A percentile compares a stretch with the other conserved stretches of the same genome.
Conservation (phyloP, 2,888 invertebrate genomes). For the Selenia dentaria region DNA sequence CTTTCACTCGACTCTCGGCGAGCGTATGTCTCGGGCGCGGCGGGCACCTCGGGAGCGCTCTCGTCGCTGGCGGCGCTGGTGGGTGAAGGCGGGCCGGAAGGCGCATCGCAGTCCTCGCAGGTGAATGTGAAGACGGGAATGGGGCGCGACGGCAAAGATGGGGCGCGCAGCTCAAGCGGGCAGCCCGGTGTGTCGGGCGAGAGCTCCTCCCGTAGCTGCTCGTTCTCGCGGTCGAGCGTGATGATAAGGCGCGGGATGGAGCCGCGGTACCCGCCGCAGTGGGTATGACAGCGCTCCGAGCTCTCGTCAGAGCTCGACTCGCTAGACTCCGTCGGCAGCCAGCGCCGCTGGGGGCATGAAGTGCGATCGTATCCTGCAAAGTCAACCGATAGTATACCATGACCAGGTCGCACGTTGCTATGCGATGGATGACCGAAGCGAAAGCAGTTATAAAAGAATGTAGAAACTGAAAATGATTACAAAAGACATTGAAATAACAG, state of each 20-base stretch:
- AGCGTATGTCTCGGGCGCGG: slow-evolving; percentile 56
- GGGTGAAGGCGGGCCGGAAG: slow-evolving; percentile 4
- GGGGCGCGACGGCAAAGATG: slow-evolving; percentile 51
- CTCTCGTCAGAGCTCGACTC: slow-evolving; percentile 76
- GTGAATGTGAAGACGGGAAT: slow-evolving; percentile 77
- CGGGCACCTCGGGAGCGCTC: slow-evolving; percentile 35
- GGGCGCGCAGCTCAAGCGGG: slow-evolving; percentile 55
- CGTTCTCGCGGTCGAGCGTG: slow-evolving; percentile 70
- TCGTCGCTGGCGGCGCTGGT: slow-evolving; percentile 39
- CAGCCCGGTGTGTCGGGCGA: slow-evolving; percentile 73
- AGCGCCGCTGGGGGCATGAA: slow-evolving; percentile 41
- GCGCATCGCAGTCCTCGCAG: slow-evolving; percentile 70
- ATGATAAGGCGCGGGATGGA: slow-evolving; percentile 75
- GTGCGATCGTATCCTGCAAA: slow-evolving; percentile 71
- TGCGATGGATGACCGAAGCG: slow-evolving; percentile 21
- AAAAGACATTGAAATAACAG: background rate
- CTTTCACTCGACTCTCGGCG: slow-evolving; percentile 51
- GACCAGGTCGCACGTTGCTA: slow-evolving; percentile 15
- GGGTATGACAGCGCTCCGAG: slow-evolving; percentile 54
- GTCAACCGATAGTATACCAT: slow-evolving; percentile 22
- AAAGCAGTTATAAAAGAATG: background rate
- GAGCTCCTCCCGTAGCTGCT: slow-evolving; percentile 65
- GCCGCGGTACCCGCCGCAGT: slow-evolving; percentile 47
- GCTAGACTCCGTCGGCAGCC: slow-evolving; percentile 57
- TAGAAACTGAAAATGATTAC: background rate